Evolutionary conservation across 2,113 vertebrate genomes (phyloP).

Genomic region (Perognathus longimembris): DNA sequence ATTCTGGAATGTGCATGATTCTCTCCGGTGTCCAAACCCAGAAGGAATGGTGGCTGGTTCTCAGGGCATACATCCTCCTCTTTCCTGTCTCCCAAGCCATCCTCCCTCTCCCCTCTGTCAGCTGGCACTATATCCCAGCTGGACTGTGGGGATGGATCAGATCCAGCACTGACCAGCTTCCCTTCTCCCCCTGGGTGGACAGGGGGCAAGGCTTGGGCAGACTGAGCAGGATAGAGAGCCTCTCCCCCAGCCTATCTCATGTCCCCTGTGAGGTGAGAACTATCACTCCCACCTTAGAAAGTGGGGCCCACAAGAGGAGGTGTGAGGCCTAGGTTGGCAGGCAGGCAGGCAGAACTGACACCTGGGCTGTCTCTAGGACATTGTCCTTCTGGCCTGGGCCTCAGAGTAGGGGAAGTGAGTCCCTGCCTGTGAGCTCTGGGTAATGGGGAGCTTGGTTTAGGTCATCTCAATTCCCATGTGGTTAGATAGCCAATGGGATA

Average conservation of each 20-base stretch:
- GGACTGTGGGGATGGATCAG: background rate
- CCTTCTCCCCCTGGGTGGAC: background rate
- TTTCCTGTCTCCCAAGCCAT: background rate
- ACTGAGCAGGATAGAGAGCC: no score
- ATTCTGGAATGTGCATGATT: background rate
- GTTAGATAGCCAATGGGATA: background rate
- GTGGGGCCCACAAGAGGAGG: background rate
- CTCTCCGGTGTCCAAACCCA: background rate
- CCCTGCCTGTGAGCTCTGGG: background rate
- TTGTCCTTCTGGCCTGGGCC: background rate
- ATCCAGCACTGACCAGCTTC: no score
- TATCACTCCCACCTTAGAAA: background rate
- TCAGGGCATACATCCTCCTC: fast-evolving
- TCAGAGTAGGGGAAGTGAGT: background rate
- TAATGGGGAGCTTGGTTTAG: background rate
- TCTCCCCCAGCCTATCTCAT: background rate
- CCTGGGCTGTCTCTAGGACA: background rate
- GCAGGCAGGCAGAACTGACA: background rate
- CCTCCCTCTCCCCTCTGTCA: background rate
- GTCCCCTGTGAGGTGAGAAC: background rate
- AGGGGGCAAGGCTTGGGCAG: no score
- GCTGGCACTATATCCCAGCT: background rate
- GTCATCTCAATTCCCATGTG: background rate
- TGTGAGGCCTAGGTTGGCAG: background rate
- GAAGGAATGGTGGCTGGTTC: background rate